Evolutionary conservation across 2,888 invertebrate genomes (phyloP).

Genomic region (Octodonta nipae): DNA sequence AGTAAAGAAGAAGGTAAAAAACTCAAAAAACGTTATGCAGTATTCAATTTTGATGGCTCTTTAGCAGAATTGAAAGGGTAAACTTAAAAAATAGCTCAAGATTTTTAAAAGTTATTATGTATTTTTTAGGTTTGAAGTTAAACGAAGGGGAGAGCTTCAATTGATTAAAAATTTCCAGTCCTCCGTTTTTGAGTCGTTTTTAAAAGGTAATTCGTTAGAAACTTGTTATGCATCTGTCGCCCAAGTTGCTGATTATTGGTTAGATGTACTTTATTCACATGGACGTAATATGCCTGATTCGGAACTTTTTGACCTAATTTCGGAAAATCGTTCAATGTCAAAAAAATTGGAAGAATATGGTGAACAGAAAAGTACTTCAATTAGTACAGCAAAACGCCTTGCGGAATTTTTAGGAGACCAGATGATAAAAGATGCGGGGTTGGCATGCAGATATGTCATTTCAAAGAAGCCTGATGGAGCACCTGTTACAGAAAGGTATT

Average conservation of each 20-base stretch:
- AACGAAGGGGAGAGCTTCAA: slow-evolving; percentile 90
- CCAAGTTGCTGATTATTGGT: slow-evolving; percentile 85
- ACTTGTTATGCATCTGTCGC: slow-evolving; percentile 90
- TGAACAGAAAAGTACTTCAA: slow-evolving; percentile 90
- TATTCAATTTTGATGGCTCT: slow-evolving; percentile 94
- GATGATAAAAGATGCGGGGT: slow-evolving; percentile 97
- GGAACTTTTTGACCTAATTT: slow-evolving; percentile 87
- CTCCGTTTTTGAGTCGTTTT: slow-evolving; percentile 92
- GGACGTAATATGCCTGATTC: slow-evolving; percentile 74
- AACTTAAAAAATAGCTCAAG: too few species aligned
- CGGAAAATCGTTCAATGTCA: slow-evolving; percentile 90
- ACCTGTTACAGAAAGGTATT: slow-evolving; percentile 74
- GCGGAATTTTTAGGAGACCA: slow-evolving; percentile 97
- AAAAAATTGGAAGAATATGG: slow-evolving; percentile 93
- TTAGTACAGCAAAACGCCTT: slow-evolving; percentile 89
- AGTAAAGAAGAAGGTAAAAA: slow-evolving; percentile 98
- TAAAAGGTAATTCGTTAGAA: slow-evolving; percentile 80
- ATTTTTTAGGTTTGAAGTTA: slow-evolving; percentile 79
- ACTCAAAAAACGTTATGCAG: slow-evolving; percentile 94
- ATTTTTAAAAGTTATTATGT: too few species aligned
- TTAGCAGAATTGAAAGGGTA: slow-evolving; percentile 90
- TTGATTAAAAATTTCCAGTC: slow-evolving; percentile 97
- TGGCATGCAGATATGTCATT: slow-evolving; percentile 92
- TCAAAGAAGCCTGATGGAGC: slow-evolving; percentile 85
- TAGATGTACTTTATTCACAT: slow-evolving; percentile 87